Evolutionary conservation across 1,140 invertebrate genomes (phyloP).

Genomic region (Orchesella cincta): DNA sequence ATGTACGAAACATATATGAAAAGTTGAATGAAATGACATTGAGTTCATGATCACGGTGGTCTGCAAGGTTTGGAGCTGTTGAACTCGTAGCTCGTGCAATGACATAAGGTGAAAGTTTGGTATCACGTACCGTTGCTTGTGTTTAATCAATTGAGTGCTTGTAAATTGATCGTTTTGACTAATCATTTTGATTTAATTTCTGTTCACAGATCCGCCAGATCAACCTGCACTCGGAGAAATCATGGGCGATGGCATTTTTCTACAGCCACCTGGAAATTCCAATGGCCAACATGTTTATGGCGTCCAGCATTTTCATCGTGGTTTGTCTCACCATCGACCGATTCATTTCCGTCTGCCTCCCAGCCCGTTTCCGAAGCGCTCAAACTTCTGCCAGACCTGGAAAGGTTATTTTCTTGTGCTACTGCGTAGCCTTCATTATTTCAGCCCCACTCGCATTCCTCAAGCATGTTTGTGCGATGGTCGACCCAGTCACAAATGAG

Average conservation of each 20-base stretch:
- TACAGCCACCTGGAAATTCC: constrained; percentile 56
- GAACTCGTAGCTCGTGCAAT: too few relatives aligned
- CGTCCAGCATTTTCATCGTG: constrained; percentile 58
- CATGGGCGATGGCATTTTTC: constrained; percentile 50
- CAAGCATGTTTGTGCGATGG: constrained; percentile 46
- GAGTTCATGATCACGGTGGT: too few relatives aligned
- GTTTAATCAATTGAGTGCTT: too few relatives aligned
- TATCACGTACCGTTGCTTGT: too few relatives aligned
- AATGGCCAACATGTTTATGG: constrained; percentile 57
- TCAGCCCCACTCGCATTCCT: constrained; percentile 55
- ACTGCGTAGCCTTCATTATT: constrained; percentile 54
- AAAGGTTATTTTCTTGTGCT: constrained; percentile 54
- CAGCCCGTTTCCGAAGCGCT: constrained; percentile 56
- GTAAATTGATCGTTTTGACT: too few relatives aligned
- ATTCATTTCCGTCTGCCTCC: constrained; percentile 57
- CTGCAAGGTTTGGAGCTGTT: too few relatives aligned
- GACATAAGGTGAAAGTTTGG: too few relatives aligned
- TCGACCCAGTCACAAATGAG: constrained; percentile 25
- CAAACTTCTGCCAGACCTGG: constrained; percentile 55
- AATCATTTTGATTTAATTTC: too few relatives aligned
- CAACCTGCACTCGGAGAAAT: constrained; percentile 31
- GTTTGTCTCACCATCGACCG: constrained; percentile 59
- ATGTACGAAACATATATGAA: too few relatives aligned
- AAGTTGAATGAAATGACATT: too few relatives aligned
- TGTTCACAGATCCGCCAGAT: constrained; percentile 46